These are phyloP conservation scores for Lasioglossum pauxillum DNA, from an alignment of 2,888 invertebrate genomes.

Conservation along the genomic window DNA sequence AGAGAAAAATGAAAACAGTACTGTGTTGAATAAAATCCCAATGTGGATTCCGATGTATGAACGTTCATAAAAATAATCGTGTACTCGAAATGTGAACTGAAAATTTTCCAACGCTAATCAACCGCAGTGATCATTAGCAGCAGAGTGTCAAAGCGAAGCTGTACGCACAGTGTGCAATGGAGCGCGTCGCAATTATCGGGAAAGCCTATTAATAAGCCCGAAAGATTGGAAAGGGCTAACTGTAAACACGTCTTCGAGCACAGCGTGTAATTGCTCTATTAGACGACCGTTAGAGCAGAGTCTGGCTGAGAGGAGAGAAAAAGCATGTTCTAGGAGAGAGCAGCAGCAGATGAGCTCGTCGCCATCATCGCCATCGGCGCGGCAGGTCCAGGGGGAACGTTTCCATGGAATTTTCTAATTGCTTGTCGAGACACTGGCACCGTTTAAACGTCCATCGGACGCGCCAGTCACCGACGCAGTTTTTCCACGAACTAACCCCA, in stretches of 20 bases:
- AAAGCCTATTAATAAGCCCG: not conserved
- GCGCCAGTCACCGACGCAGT: slow-evolving; percentile 16
- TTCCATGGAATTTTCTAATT: slow-evolving; percentile 61
- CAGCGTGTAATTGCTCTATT: slow-evolving; percentile 53
- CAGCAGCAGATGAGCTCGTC: slow-evolving; percentile 14
- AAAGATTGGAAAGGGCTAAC: slow-evolving; percentile 28
- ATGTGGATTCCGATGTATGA: not conserved
- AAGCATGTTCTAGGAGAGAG: slow-evolving; percentile 13
- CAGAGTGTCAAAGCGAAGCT: not conserved
- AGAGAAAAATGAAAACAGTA: not conserved
- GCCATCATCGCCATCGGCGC: not conserved
- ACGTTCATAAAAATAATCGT: not conserved
- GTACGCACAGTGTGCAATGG: not conserved
- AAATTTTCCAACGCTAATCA: not conserved
- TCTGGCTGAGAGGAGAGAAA: slow-evolving; percentile 4
- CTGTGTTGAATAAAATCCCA: not conserved
- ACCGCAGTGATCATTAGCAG: not conserved
- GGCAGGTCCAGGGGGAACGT: slow-evolving; percentile 27
- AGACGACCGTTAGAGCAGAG: slow-evolving; percentile 48
- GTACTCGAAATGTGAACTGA: not conserved
- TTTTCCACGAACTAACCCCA: slow-evolving; percentile 57
- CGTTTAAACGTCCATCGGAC: slow-evolving; percentile 30
- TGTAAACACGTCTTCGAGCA: slow-evolving; percentile 16
- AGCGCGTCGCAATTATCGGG: not conserved
- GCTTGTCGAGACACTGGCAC: slow-evolving; percentile 47